Evolutionary conservation across 2,797 vertebrate genomes (phyloP), one percentile per base, ranked within the genome.

Genomic region (Adelosebastes latens): DNA sequence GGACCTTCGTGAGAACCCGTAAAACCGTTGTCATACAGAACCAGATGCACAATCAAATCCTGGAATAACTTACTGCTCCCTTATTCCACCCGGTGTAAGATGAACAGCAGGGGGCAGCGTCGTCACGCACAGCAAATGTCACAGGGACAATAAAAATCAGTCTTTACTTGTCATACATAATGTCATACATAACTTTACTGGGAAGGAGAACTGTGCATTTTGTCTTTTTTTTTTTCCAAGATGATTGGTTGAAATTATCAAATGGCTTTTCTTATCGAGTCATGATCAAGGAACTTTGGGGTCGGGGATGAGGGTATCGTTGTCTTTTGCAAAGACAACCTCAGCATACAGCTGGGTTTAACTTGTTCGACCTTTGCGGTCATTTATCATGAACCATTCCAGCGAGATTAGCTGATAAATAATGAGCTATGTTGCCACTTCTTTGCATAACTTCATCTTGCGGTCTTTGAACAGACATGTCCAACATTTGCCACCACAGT

Each of bases 371-470:
- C 82, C 82, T 46, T 34, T 73, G 60, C 5, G 76, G 84, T 84
- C 80, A 31, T 77, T 81, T 39, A 65, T 75, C 81, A 78, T 56
- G 18, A 86, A 91, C 77, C 92, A 93, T 94, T 94, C 92, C 93
- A 84, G 75, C 82, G 75, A 74, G 83, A 72, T 66, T 34, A 86
- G 83, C 77, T 75, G 83, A 90, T 80, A 69, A 81, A 72, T 83
- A 75, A 58, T 60, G 22, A 87, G 70, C 79, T 75, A 34, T 24
- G 16, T 89, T 83, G 81, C 90, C 88, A 88, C 83, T 58, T 84
- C 72, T 82, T 80, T 25, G 55, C 83, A 65, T 88, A 74, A 75
- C 70, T 73, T 82, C 53, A 77, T 80, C 55, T 72, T 81, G 67
- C 49, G 16, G 42, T 71, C 25, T 88, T 77, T 75, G 34, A 82